phyloP scores from a whole-genome alignment of 2,797 vertebrate genomes.

The Danio jaintianensis region DNA sequence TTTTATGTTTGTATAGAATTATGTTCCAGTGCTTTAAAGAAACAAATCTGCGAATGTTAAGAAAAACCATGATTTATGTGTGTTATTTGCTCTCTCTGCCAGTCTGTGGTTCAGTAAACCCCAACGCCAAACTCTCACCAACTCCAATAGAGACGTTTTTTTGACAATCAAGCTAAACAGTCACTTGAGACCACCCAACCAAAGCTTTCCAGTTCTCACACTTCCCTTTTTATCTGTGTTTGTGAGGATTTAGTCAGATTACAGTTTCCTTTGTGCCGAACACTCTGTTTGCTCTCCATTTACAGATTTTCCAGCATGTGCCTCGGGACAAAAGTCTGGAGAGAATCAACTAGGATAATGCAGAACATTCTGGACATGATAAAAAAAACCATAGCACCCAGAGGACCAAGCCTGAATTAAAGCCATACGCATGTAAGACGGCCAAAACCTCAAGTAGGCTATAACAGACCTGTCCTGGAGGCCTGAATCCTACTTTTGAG shows the following conservation, averaged over 20 bases:
- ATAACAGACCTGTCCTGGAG: slow-evolving; percentile 36
- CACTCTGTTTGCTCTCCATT: background rate
- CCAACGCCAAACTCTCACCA: slow-evolving; percentile 3
- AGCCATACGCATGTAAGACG: slow-evolving; percentile 12
- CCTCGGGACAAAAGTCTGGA: slow-evolving; percentile 1
- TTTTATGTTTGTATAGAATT: too few species aligned
- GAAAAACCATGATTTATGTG: background rate
- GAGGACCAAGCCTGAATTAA: slow-evolving; percentile 27
- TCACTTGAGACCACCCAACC: slow-evolving; percentile 11
- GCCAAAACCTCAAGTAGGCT: slow-evolving; percentile 23
- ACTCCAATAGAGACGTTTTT: background rate
- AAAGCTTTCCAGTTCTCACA: slow-evolving; percentile 18
- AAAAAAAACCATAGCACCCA: slow-evolving; percentile 1
- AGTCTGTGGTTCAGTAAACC: background rate
- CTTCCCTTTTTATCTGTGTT: background rate
- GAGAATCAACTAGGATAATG: background rate
- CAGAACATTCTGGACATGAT: slow-evolving; percentile 20
- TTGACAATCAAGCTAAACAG: background rate
- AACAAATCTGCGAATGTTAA: background rate
- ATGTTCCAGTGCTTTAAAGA: background rate
- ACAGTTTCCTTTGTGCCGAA: background rate
- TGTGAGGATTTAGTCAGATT: slow-evolving; percentile 12
- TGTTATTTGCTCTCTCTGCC: background rate
- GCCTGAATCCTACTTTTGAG: slow-evolving; percentile 39
- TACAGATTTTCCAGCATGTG: background rate